These are phyloP conservation scores for Dicyrtoma fusca DNA, from an alignment of 2,888 invertebrate genomes.

Conservation along the genomic window DNA sequence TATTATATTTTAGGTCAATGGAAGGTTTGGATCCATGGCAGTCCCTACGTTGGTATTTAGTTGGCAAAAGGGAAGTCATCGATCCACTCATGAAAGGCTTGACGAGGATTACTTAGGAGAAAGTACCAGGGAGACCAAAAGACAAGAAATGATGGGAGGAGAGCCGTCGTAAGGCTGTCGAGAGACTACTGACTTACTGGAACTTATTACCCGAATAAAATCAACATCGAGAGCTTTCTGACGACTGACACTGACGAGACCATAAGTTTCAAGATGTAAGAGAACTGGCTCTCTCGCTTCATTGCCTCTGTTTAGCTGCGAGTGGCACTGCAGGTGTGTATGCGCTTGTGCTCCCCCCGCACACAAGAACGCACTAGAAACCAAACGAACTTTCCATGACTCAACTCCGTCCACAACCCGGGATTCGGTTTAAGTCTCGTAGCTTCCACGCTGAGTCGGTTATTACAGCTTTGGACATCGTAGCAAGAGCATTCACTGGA, in stretches of 20 bases:
- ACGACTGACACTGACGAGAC: constrained; percentile 14
- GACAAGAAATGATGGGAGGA: neutral
- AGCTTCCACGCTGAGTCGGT: constrained; percentile 9
- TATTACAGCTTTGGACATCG: neutral
- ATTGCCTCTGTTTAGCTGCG: no score
- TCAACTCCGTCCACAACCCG: constrained; percentile 26
- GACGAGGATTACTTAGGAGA: neutral
- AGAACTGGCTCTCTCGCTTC: no score
- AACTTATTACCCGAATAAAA: neutral
- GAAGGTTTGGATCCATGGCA: no score
- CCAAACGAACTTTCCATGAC: constrained; percentile 20
- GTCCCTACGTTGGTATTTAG: no score
- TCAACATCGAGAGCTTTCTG: neutral
- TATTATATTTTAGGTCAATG: no score
- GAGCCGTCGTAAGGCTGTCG: no score
- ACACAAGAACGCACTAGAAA: constrained; percentile 23
- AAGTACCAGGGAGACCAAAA: neutral
- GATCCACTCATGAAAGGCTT: neutral
- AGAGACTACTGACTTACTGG: no score
- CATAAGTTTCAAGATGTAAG: neutral
- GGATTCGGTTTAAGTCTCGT: constrained; percentile 21
- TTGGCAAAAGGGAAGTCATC: neutral
- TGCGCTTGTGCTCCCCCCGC: constrained; percentile 29
- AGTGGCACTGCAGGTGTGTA: neutral
- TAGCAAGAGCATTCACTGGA: neutral